Percentiles rank a stretch among this genome's conserved stretches.
Evolutionary conservation across 2,113 vertebrate genomes (phyloP).

Genomic region (Bolborhynchus lineola): DNA sequence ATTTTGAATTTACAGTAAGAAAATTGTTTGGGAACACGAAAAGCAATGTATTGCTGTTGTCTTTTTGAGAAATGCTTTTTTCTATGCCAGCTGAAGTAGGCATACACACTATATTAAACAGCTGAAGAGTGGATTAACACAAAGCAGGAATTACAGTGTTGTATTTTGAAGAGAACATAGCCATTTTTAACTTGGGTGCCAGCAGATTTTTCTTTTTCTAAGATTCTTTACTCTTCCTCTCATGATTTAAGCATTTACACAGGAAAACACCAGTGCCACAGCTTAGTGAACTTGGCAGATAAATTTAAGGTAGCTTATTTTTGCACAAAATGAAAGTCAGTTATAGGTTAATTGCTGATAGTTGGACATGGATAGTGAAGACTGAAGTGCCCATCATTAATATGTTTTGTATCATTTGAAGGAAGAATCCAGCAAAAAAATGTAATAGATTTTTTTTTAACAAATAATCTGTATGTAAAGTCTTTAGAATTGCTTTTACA

Average conservation of each 20-base stretch:
- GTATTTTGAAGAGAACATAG: not conserved
- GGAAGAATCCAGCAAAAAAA: not conserved
- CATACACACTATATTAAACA: not conserved
- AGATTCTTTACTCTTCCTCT: not conserved
- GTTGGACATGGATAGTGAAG: not conserved
- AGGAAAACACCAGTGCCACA: not conserved
- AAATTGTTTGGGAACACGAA: not conserved
- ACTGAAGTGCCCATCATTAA: not conserved
- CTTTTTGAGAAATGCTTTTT: not conserved
- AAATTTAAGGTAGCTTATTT: not conserved
- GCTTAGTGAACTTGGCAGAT: not conserved
- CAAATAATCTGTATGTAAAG: not conserved
- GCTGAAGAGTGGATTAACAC: not conserved
- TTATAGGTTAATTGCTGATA: not conserved
- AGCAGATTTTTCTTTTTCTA: not conserved
- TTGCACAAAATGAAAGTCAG: not conserved
- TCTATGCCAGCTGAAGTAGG: not conserved
- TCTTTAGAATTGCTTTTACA: not conserved
- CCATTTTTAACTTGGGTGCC: not conserved
- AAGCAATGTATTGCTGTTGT: not conserved
- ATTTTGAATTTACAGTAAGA: not conserved
- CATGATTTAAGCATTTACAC: not conserved
- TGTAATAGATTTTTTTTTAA: not conserved
- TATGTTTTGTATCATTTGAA: not conserved
- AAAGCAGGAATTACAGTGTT: not conserved